phyloP scores from a whole-genome alignment of 2,888 invertebrate species.

The Drosophila demipolita region DNA sequence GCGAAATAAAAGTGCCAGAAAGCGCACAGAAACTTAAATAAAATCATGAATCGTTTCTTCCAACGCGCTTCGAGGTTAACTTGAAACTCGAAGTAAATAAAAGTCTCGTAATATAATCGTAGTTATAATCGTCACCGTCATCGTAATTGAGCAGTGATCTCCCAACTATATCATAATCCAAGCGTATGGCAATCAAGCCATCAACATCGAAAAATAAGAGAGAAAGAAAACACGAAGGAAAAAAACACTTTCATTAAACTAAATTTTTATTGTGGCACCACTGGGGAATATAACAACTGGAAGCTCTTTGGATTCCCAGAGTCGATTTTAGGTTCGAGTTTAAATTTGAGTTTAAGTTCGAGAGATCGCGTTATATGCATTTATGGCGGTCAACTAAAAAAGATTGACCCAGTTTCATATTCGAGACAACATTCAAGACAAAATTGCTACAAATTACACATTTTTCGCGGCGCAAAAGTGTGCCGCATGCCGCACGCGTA shows the following conservation, averaged over 20 bases:
- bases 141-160: constrained; percentile 43
- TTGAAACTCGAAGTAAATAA: background rate
- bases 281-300: background rate
- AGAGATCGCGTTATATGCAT: constrained; percentile 56
- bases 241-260: constrained; percentile 80
- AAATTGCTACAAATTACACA: constrained; percentile 80
- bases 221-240: constrained; percentile 28
- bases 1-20: constrained; percentile 53
- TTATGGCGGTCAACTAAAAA: constrained; percentile 75
- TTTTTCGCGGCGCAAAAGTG: constrained; percentile 77
- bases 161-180: constrained; percentile 69
- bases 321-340: constrained; percentile 10
- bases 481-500: constrained; percentile 68
- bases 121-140: constrained; percentile 42
- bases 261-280: constrained; percentile 77
- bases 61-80: constrained; percentile 58
- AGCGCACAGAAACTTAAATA: constrained; percentile 15
- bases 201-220: constrained; percentile 47
- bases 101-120: constrained; percentile 37
- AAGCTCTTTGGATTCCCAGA: constrained; percentile 5
- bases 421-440: constrained; percentile 42
- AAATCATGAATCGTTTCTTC: constrained; percentile 35
- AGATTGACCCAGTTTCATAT: constrained; percentile 73
- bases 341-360: constrained; percentile 10
- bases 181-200: constrained; percentile 70